phyloP scores from a whole-genome alignment of 2,888 invertebrate species.

The Dioctria rufipes region DNA sequence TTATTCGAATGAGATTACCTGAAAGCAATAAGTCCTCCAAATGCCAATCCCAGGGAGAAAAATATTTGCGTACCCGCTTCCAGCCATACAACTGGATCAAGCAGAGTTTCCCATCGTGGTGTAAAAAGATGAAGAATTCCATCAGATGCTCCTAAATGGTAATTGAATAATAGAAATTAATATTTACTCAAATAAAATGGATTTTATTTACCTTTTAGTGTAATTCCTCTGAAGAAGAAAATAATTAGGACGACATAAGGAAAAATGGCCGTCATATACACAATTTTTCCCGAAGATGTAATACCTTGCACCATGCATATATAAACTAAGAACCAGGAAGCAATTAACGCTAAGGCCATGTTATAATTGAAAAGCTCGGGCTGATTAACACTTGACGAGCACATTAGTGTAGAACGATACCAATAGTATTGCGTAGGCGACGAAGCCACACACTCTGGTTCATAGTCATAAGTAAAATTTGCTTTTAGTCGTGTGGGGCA shows the following conservation, averaged over 20 bases:
- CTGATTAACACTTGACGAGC: constrained; percentile 89
- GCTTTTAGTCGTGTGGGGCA: constrained; percentile 88
- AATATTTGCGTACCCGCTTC: constrained; percentile 99
- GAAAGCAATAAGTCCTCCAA: constrained; percentile 96
- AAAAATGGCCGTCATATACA: constrained; percentile 96
- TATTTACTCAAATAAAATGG: not conserved
- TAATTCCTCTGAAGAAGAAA: constrained; percentile 95
- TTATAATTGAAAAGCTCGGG: constrained; percentile 93
- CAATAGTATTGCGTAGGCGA: constrained; percentile 96
- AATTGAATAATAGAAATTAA: not conserved
- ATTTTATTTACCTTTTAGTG: constrained; percentile 79
- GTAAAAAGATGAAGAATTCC: constrained; percentile 92
- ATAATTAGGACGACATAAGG: constrained; percentile 96
- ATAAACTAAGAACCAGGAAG: constrained; percentile 95
- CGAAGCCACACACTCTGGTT: constrained; percentile 88
- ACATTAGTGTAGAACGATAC: constrained; percentile 93
- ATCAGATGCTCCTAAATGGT: constrained; percentile 73
- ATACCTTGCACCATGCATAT: constrained; percentile 98
- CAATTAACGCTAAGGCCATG: constrained; percentile 87
- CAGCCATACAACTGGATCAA: constrained; percentile 96
- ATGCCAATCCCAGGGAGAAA: constrained; percentile 95
- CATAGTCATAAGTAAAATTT: constrained; percentile 84
- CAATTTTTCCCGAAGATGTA: constrained; percentile 96
- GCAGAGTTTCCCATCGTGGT: constrained; percentile 91
- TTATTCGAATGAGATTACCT: constrained; percentile 70